Evolutionary conservation across 2,888 invertebrate species (phyloP).

Genomic region (Ormia ochracea): DNA sequence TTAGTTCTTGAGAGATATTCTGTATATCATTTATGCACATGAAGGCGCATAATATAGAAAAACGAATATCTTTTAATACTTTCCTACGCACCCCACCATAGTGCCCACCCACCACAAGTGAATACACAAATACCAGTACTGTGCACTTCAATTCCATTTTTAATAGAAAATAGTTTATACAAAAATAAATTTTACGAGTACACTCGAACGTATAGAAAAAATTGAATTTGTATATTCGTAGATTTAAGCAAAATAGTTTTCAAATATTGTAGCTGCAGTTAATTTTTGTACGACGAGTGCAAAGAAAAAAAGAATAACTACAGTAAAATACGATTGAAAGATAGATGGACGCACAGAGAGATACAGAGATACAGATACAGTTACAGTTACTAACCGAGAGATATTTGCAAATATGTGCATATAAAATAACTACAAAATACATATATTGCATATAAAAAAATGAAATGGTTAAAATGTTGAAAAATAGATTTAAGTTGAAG

Average conservation of each 20-base stretch:
- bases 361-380: neutral
- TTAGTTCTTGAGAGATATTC: neutral
- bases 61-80: neutral
- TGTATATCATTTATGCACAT: neutral
- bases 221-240: neutral
- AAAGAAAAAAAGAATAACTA: neutral
- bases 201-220: neutral
- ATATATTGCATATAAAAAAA: conserved; percentile 6
- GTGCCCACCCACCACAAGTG: neutral
- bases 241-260: conserved; percentile 22
- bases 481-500: conserved; percentile 53
- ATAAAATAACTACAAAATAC: conserved; percentile 29
- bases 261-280: conserved; percentile 12
- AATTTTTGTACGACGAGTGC: conserved; percentile 2
- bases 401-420: conserved; percentile 1
- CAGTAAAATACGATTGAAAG: neutral
- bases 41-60: neutral
- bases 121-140: neutral
- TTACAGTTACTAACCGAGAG: conserved; percentile 1
- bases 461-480: conserved; percentile 42
- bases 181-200: neutral
- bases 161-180: neutral
- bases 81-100: neutral
- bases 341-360: neutral
- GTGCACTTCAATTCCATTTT: neutral